Base-by-base conservation (phyloP, 2,888 invertebrate genomes). In the Tetragonula carbonaria region DNA sequence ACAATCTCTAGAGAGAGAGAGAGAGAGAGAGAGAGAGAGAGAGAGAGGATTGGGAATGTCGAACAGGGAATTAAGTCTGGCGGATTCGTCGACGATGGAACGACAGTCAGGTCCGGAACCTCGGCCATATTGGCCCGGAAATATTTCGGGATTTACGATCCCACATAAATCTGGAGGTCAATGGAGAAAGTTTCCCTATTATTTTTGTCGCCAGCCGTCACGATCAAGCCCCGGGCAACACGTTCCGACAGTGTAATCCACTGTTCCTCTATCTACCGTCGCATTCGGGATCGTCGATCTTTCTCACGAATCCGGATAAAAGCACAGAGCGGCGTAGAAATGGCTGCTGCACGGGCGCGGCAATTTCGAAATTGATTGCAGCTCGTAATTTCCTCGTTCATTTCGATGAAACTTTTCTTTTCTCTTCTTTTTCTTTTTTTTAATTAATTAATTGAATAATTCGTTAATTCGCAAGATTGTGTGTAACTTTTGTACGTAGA, bases 141-240 rank as follows among this genome's bases (percentile, higher is more conserved):
- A 80, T 85, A 85, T 85, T 80, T 66, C 77, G 62, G 63, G 76
- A 85, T 84, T 80, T 80, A 84, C 85, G 80, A 33, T 28, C 33
- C 16, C 23, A 66, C 57, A 85, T 85, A 87, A 87, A 88, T 86
- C 80, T 66, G 51, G 16, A 6, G 68, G 86, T 78, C 88, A 79
- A 87, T 86, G 81, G 75, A 81, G 78, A 88, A 87, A 87, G 74
- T 87, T 87, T 84, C 62, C 76, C 81, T 65, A 84, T 84, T 84
- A 88, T 75, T 87, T 88, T 88, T 79, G 82, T 63, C 82, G 71
- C 67, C 82, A 79, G 57, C 59, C 72, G 63, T 78, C 68, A 68
- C 53, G 74, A 63, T 68, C 72, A 80, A 63, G 74, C 79, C 53
- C 23, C 28, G 45, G 53, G 53, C 62, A 74, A 80, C 79, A 68